A percentile compares a stretch with the other conserved stretches of the same genome.
Evolutionary conservation across 2,888 invertebrate genomes (phyloP).

Genomic region (Folsomia manolachei): DNA sequence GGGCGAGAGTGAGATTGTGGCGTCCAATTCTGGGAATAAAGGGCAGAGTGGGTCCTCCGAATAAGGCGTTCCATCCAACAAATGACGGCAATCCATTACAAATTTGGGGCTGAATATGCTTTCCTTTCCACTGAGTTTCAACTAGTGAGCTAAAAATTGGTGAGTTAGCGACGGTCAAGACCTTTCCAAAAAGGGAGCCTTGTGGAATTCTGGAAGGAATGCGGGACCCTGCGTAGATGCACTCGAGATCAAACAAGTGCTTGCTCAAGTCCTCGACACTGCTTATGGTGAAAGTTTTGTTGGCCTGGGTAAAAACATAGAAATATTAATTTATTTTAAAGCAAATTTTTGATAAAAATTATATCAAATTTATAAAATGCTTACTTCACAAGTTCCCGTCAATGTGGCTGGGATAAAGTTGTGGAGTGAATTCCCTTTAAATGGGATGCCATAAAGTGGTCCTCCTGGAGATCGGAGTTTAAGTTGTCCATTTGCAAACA

Average conservation of each 20-base stretch:
- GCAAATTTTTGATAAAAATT: neutral
- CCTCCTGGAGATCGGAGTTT: too few relatives aligned
- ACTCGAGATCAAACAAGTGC: neutral
- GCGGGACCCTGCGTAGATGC: neutral
- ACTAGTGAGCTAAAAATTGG: neutral
- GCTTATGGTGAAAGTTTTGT: neutral
- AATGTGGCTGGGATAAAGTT: neutral
- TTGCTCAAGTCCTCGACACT: neutral
- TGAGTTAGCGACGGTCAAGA: neutral
- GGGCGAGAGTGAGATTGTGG: neutral
- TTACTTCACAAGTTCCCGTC: conserved; percentile 5
- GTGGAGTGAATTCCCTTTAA: neutral
- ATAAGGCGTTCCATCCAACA: neutral
- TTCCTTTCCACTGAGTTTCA: neutral
- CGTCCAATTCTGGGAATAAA: neutral
- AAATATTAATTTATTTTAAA: neutral
- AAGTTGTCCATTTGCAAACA: too few relatives aligned
- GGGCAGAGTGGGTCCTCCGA: neutral
- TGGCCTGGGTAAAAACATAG: neutral
- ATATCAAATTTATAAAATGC: neutral
- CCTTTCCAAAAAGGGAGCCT: neutral
- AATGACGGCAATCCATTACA: neutral
- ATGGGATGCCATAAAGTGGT: neutral
- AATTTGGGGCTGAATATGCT: neutral
- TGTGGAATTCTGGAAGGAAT: neutral